Evolutionary conservation across 2,113 vertebrate species (phyloP).

Genomic region (Saguinus imperator): DNA sequence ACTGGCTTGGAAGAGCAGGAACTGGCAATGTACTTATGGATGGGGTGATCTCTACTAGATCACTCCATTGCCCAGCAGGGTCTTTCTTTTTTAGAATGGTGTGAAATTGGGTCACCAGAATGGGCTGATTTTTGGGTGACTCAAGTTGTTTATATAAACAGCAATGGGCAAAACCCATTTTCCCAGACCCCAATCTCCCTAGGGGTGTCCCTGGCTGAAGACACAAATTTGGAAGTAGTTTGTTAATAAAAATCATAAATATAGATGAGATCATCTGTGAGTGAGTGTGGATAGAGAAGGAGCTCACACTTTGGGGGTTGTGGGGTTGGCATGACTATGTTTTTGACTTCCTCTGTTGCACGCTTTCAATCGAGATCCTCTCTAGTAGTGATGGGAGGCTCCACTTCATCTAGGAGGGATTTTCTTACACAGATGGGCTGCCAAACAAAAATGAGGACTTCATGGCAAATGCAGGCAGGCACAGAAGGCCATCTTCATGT

Average conservation of each 20-base stretch:
- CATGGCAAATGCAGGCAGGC: neutral
- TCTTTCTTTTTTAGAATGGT: constrained; percentile 24
- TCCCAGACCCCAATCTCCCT: neutral
- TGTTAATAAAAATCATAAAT: constrained; percentile 62
- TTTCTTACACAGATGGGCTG: neutral
- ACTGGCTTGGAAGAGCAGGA: neutral
- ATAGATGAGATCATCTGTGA: constrained; percentile 57
- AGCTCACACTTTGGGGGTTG: neutral
- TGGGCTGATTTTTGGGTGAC: constrained; percentile 25
- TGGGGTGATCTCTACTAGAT: too few species aligned
- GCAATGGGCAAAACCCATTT: constrained; percentile 8
- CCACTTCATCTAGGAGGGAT: neutral
- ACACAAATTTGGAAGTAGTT: constrained; percentile 63
- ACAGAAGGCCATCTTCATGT: neutral
- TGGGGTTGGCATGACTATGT: neutral
- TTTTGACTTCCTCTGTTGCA: neutral
- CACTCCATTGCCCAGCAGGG: neutral
- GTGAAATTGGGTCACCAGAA: neutral
- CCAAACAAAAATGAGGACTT: neutral
- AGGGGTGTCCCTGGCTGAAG: constrained; percentile 38
- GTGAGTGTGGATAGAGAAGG: neutral
- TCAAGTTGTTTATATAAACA: constrained; percentile 63
- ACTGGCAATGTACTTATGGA: neutral
- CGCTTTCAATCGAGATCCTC: neutral
- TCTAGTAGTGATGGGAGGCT: neutral